Percentiles rank a stretch among this genome's conserved stretches.
Conservation (phyloP, 2,113 vertebrate genomes). For the Atrichornis clamosus region DNA sequence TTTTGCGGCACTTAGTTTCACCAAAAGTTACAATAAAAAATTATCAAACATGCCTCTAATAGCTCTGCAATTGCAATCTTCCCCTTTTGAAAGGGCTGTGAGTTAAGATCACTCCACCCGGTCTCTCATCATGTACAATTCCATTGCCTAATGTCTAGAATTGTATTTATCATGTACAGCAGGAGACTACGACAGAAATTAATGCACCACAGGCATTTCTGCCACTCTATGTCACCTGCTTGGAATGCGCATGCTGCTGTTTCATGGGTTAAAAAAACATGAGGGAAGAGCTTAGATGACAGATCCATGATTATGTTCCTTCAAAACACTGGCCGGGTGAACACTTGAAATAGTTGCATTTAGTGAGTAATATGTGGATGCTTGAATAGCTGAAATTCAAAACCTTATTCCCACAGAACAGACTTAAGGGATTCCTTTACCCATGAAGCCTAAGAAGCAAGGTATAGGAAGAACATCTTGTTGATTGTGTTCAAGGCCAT, state of each 20-base stretch:
- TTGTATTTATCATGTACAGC: neutral
- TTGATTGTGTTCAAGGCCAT: neutral
- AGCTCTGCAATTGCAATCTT: neutral
- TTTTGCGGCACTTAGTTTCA: neutral
- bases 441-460: neutral
- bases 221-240: neutral
- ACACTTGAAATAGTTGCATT: neutral
- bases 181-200: neutral
- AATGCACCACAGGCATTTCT: neutral
- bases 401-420: neutral
- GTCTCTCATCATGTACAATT: neutral
- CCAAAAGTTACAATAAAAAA: neutral
- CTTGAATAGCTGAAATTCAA: neutral
- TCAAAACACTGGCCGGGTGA: neutral
- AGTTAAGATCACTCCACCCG: neutral
- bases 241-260: neutral
- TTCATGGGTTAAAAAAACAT: neutral
- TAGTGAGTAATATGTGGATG: neutral
- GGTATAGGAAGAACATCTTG: neutral
- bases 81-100: neutral
- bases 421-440: neutral
- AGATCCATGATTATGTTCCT: neutral
- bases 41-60: accelerated
- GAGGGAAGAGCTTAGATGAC: neutral
- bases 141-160: neutral